Evolutionary conservation across 2,113 vertebrate genomes (phyloP), one percentile per base, ranked within the genome.

Genomic region (Panthera leo): DNA sequence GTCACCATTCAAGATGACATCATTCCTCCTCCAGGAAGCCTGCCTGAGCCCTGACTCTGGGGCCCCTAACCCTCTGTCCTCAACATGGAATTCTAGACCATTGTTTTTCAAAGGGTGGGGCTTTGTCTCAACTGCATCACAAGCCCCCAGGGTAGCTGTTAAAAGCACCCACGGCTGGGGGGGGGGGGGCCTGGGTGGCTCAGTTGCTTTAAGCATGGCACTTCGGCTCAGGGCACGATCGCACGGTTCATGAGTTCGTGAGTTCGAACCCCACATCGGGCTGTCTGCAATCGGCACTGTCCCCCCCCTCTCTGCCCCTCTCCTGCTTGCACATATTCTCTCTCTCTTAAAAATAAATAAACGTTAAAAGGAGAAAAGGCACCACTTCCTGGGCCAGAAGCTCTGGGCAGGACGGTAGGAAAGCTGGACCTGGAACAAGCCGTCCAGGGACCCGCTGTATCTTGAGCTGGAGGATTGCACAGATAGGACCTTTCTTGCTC

Each of bases 11-110:
- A 19, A 34, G 39, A 63, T 61, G 58, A 25, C 58, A 61, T 45
- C 53, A 61, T 9, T 61, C 31, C n/a, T 75, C 71, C 71, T 93
- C 79, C 29, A 48, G 78, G 83, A 94, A 97, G 53, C 34, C 36
- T 25, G 23, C 75, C 31, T 5, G 23, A 94, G 31, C 39, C 18
- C 42, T 76, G 31, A 48, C 65, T 75, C 36, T 29, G 34, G 73
- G 23, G 23, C 25, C 36, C 53, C 34, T 36, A 45, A 36, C 16
- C 14, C 10, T 84, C 65, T 88, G 25, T 3, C 2, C n/a, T n/a
- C 19, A 73, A 63, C 55, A 67, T 63, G 65, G 21, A 70, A 19
- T 71, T 85, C 53, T 42, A 55, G 31, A 36, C 29, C 1, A 23
- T 10, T 1, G 63, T 36, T 94, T 94, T 83, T 48, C 73, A 90